Evolutionary conservation across 2,888 invertebrate genomes (phyloP).

Genomic region (Sepioteuthis lessoniana): DNA sequence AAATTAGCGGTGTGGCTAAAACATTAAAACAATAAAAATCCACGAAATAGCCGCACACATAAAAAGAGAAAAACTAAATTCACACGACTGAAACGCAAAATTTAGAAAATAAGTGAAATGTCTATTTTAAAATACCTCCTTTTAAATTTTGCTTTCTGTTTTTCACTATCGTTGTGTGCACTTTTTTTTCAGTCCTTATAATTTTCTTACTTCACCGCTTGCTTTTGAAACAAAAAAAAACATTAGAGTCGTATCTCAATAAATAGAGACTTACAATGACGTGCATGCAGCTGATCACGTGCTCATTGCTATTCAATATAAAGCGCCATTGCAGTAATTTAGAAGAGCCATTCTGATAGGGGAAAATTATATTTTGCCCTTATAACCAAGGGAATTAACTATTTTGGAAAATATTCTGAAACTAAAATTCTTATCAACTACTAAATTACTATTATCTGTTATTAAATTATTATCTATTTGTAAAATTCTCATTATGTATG

Average conservation of each 20-base stretch:
- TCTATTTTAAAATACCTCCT: too few species aligned
- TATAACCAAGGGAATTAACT: background rate
- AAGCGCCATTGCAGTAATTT: background rate
- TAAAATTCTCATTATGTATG: too few species aligned
- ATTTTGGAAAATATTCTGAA: background rate
- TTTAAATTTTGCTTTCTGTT: background rate
- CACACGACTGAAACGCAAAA: too few species aligned
- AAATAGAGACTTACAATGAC: background rate
- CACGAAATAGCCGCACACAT: too few species aligned
- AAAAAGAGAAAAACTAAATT: too few species aligned
- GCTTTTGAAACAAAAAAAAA: background rate
- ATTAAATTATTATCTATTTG: too few species aligned
- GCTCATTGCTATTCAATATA: conserved; percentile 17
- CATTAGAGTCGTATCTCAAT: background rate
- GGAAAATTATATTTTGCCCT: background rate
- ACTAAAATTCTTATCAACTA: too few species aligned
- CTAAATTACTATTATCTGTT: too few species aligned
- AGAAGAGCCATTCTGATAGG: background rate
- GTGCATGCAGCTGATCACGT: conserved; percentile 4
- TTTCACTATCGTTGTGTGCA: background rate
- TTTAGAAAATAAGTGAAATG: too few species aligned
- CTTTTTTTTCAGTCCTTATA: background rate
- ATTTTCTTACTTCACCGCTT: background rate
- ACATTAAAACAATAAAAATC: too few species aligned
- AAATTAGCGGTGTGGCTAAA: too few species aligned